Evolutionary conservation across 2,888 invertebrate genomes (phyloP), one percentile per base, ranked within the genome.

Genomic region (Dermolepida albohirtum): DNA sequence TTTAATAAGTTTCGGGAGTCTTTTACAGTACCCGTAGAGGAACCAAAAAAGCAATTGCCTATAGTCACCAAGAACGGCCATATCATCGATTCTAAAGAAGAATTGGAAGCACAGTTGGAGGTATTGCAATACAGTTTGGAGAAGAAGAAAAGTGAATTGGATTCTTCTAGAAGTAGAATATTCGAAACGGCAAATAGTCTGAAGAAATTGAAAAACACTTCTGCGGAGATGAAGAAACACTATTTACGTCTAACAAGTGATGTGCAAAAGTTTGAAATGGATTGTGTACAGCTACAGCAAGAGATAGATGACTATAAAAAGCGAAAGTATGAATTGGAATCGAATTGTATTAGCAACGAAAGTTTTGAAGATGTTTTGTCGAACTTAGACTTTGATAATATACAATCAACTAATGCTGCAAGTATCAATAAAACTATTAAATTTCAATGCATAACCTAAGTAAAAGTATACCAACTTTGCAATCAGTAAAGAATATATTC

Each of bases 261-360:
- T 12, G 73, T 79, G 8, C 64, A 69, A 5, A 77, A 74, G 64
- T 75, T 77, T 2, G 81, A 82, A 64, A 70, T 73, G 5, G 80
- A 81, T 62, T 77, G 77, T 59, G 74, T 74, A 10, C 75, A 76
- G 29, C 65, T 82, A 14, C 75, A 78, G 51, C 52, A 72, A 12
- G 78, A 80, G 72, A 80, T 82, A 17, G 77, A 79, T 11, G 78
- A 80, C 44, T 81, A 76, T 64, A 77, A 75, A 55, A 70, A 67
- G 40, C 72, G 76, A 49, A 77, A 79, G 70, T 47, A 52, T 7
- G 72, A 78, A n/a, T 68, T 80, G 11, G 73, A 75, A 27, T 70
- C 76, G n/a, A 77, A 78, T 7, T 50, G 68, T 67, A 34, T 67
- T n/a, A 52, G 68, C 8, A 65, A 66, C 27, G 69, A 72, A 41